Percentiles rank a stretch among this genome's conserved stretches.
Evolutionary conservation across 2,113 vertebrate species (phyloP).

Genomic region (Solea solea): DNA sequence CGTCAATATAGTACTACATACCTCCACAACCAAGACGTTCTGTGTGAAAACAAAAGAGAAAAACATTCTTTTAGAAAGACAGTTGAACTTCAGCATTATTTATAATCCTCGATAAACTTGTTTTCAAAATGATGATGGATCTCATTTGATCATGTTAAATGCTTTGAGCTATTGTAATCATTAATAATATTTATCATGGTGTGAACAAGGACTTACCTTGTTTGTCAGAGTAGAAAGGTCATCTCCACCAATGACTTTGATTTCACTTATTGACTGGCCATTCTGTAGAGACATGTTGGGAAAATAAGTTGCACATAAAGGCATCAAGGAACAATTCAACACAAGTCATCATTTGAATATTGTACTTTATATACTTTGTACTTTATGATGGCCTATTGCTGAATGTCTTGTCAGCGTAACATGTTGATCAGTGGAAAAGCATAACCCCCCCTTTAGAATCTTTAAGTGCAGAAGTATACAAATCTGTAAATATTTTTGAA

Average conservation of each 20-base stretch:
- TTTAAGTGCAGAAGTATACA: no score
- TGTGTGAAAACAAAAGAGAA: slow-evolving; percentile 65
- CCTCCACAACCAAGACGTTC: slow-evolving; percentile 99
- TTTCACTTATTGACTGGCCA: slow-evolving; percentile 98
- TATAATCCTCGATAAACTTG: not conserved
- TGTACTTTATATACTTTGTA: not conserved
- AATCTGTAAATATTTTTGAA: no score
- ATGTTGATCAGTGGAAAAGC: no score
- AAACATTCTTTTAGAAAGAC: not conserved
- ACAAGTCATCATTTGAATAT: no score
- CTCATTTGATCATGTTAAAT: no score
- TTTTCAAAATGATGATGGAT: not conserved
- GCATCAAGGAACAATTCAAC: no score
- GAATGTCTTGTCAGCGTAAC: not conserved
- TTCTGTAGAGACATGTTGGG: slow-evolving; percentile 80
- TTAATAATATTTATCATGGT: not conserved
- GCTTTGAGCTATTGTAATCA: no score
- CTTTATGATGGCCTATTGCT: not conserved
- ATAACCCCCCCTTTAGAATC: no score
- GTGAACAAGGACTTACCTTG: slow-evolving; percentile 83
- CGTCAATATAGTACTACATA: slow-evolving; percentile 73
- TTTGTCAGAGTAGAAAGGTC: slow-evolving; percentile 96
- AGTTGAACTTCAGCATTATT: not conserved
- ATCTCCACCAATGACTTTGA: slow-evolving; percentile 98
- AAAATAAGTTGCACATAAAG: no score